Base-by-base conservation (phyloP, 2,113 vertebrate genomes). In the Harpagus bidentatus region DNA sequence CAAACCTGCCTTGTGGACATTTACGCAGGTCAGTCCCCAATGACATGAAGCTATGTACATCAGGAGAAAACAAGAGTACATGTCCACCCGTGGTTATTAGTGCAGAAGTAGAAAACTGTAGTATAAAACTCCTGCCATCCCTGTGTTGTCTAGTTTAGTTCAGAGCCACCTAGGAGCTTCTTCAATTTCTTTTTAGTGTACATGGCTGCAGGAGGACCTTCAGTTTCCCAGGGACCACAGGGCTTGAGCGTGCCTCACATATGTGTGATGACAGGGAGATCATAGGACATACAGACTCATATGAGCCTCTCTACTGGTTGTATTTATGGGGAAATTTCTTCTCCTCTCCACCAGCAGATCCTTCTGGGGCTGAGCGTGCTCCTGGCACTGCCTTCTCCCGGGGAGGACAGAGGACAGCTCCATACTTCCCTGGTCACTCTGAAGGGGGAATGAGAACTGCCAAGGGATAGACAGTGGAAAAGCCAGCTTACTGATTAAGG, bases 161-260 rank as follows among this genome's bases (percentile, higher is more conserved):
- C 67, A 77, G 53, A 86, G 53, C 10, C 29, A 45, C 15, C 13
- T 8, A 66, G 52, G 9, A 90, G 16, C 34, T 67, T 70, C 69
- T 88, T 52, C 65, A 48, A 34, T 84, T 82, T 86, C 38, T 59
- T 58, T 69, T 36, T 20, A 26, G 5, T 7, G 34, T 5, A 42
- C 15, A 15, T 29, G 17, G 29, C 48, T 90, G 36, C 50, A 88
- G 45, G 47, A 91, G 47, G 38, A 45, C 40, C 29, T 77, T 82
- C 50, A 50, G 38, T 42, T 69, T 90, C 12, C 45, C 23, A 19
- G 53, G 16, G 71, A 83, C 58, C 52, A 71, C 32, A 58, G 47
- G 38, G 11, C 31, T 63, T 19, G 28, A 62, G 13, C 0, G 0
- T 58, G 56, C 42, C 53, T 88, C 2, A 1, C 1, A 7, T 36